Evolutionary conservation across 2,113 vertebrate species (phyloP).

Genomic region (Oncorhynchus mykiss): DNA sequence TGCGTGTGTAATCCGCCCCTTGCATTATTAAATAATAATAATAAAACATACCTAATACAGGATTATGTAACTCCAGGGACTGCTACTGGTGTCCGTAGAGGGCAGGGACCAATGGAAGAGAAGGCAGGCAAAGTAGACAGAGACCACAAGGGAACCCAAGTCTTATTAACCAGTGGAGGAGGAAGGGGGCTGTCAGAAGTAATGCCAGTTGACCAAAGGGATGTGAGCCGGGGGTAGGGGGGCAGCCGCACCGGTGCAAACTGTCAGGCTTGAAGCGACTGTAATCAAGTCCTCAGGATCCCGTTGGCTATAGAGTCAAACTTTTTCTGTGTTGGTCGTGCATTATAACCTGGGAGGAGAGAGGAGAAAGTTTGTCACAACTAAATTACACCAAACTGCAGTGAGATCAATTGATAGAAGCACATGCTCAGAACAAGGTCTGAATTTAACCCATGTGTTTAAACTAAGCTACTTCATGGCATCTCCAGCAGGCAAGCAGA

Average conservation of each 20-base stretch:
- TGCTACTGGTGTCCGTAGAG: slow-evolving; percentile 39
- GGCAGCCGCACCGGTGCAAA: slow-evolving; percentile 81
- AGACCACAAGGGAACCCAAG: slow-evolving; percentile 51
- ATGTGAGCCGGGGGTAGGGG: slow-evolving; percentile 63
- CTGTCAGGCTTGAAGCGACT: slow-evolving; percentile 96
- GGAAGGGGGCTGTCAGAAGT: slow-evolving; percentile 64
- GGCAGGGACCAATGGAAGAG: slow-evolving; percentile 58
- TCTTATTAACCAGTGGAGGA: slow-evolving; percentile 65
- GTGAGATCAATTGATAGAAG: slow-evolving; percentile 7
- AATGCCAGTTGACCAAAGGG: slow-evolving; percentile 70
- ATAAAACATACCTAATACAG: slow-evolving; percentile 76
- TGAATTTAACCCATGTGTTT: slow-evolving; percentile 36
- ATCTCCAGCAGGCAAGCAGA: not conserved
- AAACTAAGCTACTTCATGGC: not conserved
- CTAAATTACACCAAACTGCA: no score
- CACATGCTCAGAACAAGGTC: slow-evolving; percentile 3
- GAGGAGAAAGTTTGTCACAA: slow-evolving; percentile 31
- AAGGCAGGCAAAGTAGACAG: slow-evolving; percentile 59
- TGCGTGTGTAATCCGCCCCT: slow-evolving; percentile 34
- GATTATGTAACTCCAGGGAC: slow-evolving; percentile 62
- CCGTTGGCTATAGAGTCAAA: slow-evolving; percentile 93
- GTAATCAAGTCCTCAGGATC: slow-evolving; percentile 90
- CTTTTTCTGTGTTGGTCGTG: slow-evolving; percentile 92
- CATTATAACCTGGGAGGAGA: slow-evolving; percentile 85
- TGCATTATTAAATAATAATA: slow-evolving; percentile 49